Evolutionary conservation across 2,113 vertebrate species (phyloP).

Genomic region (Potamarius usumacintae): DNA sequence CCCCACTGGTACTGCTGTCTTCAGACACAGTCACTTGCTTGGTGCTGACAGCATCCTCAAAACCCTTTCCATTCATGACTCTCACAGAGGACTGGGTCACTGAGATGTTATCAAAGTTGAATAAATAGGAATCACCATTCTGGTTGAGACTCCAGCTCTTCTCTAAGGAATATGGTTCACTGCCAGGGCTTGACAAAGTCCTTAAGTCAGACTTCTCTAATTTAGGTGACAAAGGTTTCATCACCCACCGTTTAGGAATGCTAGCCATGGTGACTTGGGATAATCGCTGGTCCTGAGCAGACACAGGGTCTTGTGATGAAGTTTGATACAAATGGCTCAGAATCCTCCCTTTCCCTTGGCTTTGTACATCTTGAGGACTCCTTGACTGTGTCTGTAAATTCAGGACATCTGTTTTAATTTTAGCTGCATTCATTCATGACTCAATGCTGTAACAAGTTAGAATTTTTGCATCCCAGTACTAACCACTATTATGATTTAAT

Average conservation of each 20-base stretch:
- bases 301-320: constrained; percentile 12
- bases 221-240: constrained; percentile 67
- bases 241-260: constrained; percentile 66
- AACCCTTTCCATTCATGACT: background rate
- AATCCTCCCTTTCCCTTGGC: constrained; percentile 16
- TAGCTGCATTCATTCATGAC: background rate
- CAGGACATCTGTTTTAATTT: background rate
- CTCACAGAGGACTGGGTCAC: constrained; percentile 41
- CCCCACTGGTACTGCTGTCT: constrained; percentile 46
- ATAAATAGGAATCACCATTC: background rate
- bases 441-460: background rate
- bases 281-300: background rate
- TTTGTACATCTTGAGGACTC: constrained; percentile 36
- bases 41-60: constrained; percentile 37
- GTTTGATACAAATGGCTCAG: constrained; percentile 5
- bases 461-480: background rate
- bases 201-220: constrained; percentile 68
- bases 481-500: background rate
- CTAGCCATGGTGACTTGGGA: constrained; percentile 62
- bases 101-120: constrained; percentile 40
- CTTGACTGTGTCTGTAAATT: constrained; percentile 59
- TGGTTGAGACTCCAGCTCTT: constrained; percentile 8
- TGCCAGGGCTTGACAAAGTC: constrained; percentile 49
- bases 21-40: constrained; percentile 38
- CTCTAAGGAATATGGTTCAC: background rate